Percentiles rank a stretch among this genome's conserved stretches.
Evolutionary conservation across 2,797 vertebrate species (phyloP).

Genomic region (Cottoperca gobio): DNA sequence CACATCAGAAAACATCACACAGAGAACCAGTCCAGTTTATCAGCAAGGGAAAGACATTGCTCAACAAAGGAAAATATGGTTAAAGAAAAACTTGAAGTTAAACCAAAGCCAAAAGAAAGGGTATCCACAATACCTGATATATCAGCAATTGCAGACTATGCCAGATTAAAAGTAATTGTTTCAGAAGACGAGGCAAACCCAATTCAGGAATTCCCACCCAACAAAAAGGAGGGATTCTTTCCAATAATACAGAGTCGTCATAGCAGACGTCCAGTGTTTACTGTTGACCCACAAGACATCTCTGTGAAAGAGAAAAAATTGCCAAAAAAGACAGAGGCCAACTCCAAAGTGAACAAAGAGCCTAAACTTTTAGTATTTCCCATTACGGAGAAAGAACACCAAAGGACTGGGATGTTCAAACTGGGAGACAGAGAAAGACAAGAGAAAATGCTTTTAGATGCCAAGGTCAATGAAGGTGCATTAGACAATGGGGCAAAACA

Average conservation of each 20-base stretch:
- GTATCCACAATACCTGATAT: conserved; percentile 79
- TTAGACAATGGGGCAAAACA: conserved; percentile 20
- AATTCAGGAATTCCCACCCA: conserved; percentile 73
- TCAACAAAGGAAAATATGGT: conserved; percentile 40
- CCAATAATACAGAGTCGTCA: conserved; percentile 78
- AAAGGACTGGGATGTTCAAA: conserved; percentile 82
- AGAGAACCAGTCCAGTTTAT: conserved; percentile 37
- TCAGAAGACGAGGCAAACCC: conserved; percentile 69
- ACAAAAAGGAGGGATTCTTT: conserved; percentile 81
- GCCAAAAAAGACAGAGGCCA: conserved; percentile 64
- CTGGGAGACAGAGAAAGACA: conserved; percentile 76
- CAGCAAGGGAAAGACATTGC: conserved; percentile 52
- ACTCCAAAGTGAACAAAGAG: conserved; percentile 68
- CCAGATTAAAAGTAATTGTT: conserved; percentile 85
- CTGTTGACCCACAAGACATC: conserved; percentile 53
- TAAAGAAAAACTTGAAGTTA: conserved; percentile 62
- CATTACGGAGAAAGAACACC: conserved; percentile 77
- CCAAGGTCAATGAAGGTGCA: conserved; percentile 34
- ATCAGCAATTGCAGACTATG: conserved; percentile 86
- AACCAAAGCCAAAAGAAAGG: conserved; percentile 67
- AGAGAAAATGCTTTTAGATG: conserved; percentile 53
- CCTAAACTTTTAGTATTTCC: conserved; percentile 74
- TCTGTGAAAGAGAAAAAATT: conserved; percentile 58
- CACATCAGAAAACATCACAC: conserved; percentile 47
- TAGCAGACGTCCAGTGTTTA: conserved; percentile 78